Percentiles rank a stretch among this genome's conserved stretches.
These are phyloP conservation scores for Listrodromus nycthemerus DNA, from an alignment of 2,888 invertebrate species.

Conservation along the genomic window DNA sequence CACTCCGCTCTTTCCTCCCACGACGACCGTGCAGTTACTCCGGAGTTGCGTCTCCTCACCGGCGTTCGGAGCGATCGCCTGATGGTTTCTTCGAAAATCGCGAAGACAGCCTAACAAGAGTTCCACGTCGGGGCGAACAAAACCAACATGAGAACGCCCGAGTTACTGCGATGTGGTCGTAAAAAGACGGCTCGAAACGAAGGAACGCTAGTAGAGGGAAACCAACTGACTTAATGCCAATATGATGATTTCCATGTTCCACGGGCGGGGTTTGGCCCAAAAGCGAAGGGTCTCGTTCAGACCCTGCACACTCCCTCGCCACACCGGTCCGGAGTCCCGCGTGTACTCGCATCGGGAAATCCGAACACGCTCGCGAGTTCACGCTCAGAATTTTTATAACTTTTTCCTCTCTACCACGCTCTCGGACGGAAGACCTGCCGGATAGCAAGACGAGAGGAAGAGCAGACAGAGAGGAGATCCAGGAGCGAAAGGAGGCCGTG, in stretches of 20 bases:
- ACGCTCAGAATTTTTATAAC: conserved; percentile 82
- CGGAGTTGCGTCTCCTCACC: conserved; percentile 6
- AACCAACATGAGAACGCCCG: neutral
- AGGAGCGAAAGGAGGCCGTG: conserved; percentile 26
- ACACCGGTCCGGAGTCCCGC: conserved; percentile 21
- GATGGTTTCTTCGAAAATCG: neutral
- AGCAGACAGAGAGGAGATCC: neutral
- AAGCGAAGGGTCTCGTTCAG: conserved; percentile 28
- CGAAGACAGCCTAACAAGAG: neutral
- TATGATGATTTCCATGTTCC: conserved; percentile 79
- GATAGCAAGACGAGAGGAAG: conserved; percentile 24
- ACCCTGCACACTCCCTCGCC: conserved; percentile 28
- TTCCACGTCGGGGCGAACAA: neutral
- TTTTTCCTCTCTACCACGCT: conserved; percentile 74
- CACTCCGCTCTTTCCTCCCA: conserved; percentile 11
- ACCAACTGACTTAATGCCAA: conserved; percentile 73
- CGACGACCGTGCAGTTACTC: neutral
- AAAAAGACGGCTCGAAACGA: neutral
- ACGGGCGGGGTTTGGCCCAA: conserved; percentile 36
- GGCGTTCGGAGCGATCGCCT: neutral
- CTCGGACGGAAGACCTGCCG: conserved; percentile 58
- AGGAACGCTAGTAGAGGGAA: neutral
- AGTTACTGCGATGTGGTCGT: conserved; percentile 1
- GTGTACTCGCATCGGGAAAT: conserved; percentile 75
- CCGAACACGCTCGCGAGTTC: conserved; percentile 79